Conservation (phyloP, 2,797 vertebrate species). For the Echiichthys vipera region DNA sequence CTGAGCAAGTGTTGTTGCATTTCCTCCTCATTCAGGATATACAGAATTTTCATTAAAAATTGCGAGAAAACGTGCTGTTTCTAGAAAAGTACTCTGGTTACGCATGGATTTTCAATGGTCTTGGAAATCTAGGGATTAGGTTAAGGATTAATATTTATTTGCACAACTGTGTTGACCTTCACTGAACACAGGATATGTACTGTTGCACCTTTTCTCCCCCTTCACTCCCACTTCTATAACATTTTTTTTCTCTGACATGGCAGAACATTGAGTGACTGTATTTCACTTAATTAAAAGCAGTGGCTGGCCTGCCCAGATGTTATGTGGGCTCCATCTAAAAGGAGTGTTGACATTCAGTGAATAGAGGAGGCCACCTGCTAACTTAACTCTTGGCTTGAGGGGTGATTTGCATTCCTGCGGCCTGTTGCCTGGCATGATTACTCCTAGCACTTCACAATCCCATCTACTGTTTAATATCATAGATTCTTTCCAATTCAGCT, state of each 20-base stretch:
- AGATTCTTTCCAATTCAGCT: slow-evolving; percentile 88
- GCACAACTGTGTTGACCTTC: slow-evolving; percentile 86
- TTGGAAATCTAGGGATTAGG: slow-evolving; percentile 85
- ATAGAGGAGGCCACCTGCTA: slow-evolving; percentile 96
- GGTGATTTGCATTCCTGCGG: slow-evolving; percentile 98
- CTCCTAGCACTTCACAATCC: slow-evolving; percentile 91
- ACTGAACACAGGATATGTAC: slow-evolving; percentile 83
- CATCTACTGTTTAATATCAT: slow-evolving; percentile 92
- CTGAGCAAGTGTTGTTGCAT: slow-evolving; percentile 21
- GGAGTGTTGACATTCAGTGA: slow-evolving; percentile 91
- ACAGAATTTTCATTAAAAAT: slow-evolving; percentile 50
- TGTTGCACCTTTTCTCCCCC: slow-evolving; percentile 75
- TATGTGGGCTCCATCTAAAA: slow-evolving; percentile 87
- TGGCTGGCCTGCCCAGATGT: slow-evolving; percentile 88
- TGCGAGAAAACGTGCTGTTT: slow-evolving; percentile 52
- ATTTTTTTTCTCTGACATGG: slow-evolving; percentile 76
- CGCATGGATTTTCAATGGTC: slow-evolving; percentile 76
- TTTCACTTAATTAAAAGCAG: slow-evolving; percentile 95
- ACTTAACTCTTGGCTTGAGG: slow-evolving; percentile 89
- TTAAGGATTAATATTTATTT: slow-evolving; percentile 88
- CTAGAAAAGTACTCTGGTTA: slow-evolving; percentile 65
- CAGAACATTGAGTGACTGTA: slow-evolving; percentile 86
- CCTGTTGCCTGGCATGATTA: slow-evolving; percentile 93
- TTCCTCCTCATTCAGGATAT: slow-evolving; percentile 33
- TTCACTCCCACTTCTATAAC: slow-evolving; percentile 68